Evolutionary conservation across 1,140 invertebrate species (phyloP), one percentile per base, ranked within the genome.

Genomic region (Nasonia vitripennis): DNA sequence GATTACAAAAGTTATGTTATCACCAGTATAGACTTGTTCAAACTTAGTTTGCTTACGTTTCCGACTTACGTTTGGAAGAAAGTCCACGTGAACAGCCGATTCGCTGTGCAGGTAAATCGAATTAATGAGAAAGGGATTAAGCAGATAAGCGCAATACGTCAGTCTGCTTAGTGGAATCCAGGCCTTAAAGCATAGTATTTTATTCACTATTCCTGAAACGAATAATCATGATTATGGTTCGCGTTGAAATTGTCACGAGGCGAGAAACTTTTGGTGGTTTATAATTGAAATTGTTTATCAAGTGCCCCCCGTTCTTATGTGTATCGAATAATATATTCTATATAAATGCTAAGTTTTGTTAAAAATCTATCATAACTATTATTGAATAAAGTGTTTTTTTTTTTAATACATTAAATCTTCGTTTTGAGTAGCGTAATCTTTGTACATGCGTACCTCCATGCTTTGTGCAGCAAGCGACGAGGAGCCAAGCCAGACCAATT

Each of bases 161-260:
- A 94, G 86, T 89, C 91, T 92, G 78, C 94, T 94, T 5, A 94
- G 77, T 27, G 94, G 94, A 51, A 94, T 84, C 91, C 92, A 94
- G 0, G 87, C 87, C 86, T 86, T 90, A 74, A 91, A 92, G 10
- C 93, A 92, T 23, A 94, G 89, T 62, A 94, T 87, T 81, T 91
- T 91, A 20, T 92, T 91, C 2, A 94, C 55, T 1, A 94, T 87
- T 89, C 94, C 93, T 92, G 87, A 70, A 88, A 90, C 27, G 48
- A 62, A 62, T 62, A n/a, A 14, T 51, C 48, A 62, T 62, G 1
- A 20, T 62, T n/a, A 62, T 62, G 17, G 17, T 20, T n/a, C 20
- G 20, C 4, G 17, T 5, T 62, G 55, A 62, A 20, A 62, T 20
- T 62, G n/a, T 62, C 7, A 3, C 27, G 10, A 71, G 51, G 31